Conservation (phyloP, 2,797 vertebrate species). For the Bufotes viridis region DNA sequence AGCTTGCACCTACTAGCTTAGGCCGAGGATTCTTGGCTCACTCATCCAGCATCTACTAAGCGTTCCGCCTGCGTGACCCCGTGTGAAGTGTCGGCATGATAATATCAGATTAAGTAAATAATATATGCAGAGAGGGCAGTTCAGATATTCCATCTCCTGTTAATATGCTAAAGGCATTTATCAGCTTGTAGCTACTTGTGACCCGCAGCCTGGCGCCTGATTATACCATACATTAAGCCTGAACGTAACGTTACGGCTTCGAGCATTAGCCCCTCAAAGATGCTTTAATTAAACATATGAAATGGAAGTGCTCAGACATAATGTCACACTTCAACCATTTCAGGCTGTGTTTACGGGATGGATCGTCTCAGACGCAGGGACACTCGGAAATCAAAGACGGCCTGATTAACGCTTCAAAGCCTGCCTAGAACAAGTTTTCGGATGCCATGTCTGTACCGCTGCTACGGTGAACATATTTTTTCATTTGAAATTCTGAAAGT, state of each 20-base stretch:
- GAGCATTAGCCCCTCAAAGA: constrained; percentile 34
- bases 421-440: constrained; percentile 1
- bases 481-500: not conserved
- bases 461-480: not conserved
- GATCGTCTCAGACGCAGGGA: constrained; percentile 6
- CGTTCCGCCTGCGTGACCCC: constrained; percentile 22
- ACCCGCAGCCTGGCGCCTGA: constrained; percentile 16
- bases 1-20: not conserved
- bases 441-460: not conserved
- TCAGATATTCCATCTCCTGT: constrained; percentile 35
- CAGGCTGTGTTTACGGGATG: constrained; percentile 11
- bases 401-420: constrained; percentile 7
- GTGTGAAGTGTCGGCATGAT: constrained; percentile 35
- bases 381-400: constrained; percentile 4
- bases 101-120: constrained; percentile 40
- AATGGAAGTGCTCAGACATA: constrained; percentile 37
- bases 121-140: constrained; percentile 47
- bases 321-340: constrained; percentile 50
- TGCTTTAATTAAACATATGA: constrained; percentile 52
- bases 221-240: constrained; percentile 40
- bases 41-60: constrained; percentile 29
- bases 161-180: constrained; percentile 47
- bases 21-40: not conserved
- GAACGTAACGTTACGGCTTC: constrained; percentile 13
- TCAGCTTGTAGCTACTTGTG: constrained; percentile 40